These are phyloP conservation scores for Pseudopleuronectes americanus DNA, from an alignment of 2,797 vertebrate species.

Conservation along the genomic window DNA sequence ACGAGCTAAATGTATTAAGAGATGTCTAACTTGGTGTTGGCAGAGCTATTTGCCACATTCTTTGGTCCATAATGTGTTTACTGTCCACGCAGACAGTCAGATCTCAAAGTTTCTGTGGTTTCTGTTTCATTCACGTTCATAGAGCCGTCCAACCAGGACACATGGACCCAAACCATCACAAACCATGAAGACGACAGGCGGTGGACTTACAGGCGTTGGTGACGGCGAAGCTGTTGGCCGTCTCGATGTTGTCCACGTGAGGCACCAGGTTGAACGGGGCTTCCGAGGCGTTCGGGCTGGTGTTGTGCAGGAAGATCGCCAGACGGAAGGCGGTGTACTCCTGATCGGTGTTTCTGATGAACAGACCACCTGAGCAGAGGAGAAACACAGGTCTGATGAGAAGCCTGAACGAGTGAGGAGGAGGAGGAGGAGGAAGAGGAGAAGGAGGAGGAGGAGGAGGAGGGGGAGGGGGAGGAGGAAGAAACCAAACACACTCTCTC, in stretches of 20 bases:
- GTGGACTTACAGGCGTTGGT: constrained; percentile 97
- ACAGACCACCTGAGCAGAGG: constrained; percentile 87
- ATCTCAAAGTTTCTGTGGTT: too few species aligned
- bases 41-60: too few species aligned
- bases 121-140: too few species aligned
- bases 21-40: too few species aligned
- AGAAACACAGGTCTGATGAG: constrained; percentile 12
- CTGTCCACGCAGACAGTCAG: too few species aligned
- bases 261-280: constrained; percentile 99
- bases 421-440: too few species aligned
- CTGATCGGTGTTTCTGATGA: constrained; percentile 99
- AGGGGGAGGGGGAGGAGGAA: too few species aligned
- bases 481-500: not conserved
- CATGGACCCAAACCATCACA: too few species aligned
- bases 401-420: not conserved
- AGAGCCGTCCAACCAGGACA: too few species aligned
- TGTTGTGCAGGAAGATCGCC: constrained; percentile 99
- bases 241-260: constrained; percentile 99
- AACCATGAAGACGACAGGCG: not conserved
- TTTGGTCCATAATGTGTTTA: too few species aligned
- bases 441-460: too few species aligned
- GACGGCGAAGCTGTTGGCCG: constrained; percentile 99
- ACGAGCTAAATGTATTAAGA: too few species aligned
- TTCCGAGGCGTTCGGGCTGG: constrained; percentile 96
- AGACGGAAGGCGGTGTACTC: constrained; percentile 99